Evolutionary conservation across 1,140 invertebrate species (phyloP).

Genomic region (Ceratina japonica): DNA sequence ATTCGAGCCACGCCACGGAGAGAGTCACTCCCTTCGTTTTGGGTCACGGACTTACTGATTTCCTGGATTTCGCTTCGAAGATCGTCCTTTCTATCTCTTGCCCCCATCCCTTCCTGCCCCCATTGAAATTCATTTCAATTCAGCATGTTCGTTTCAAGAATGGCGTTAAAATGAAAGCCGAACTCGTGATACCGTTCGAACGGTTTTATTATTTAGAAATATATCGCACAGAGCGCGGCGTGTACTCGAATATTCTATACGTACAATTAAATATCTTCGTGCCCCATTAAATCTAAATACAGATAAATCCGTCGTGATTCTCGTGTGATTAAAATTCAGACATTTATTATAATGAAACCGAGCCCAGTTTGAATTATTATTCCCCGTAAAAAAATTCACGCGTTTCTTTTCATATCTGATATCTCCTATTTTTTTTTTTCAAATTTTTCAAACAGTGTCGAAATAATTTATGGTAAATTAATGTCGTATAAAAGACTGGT

Average conservation of each 20-base stretch:
- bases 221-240: background rate
- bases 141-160: background rate
- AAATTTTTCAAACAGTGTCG: no score
- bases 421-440: no score
- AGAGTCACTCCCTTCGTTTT: background rate
- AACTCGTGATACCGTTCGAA: background rate
- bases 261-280: background rate
- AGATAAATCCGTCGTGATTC: conserved; percentile 8
- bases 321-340: background rate
- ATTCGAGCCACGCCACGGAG: background rate
- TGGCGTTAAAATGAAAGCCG: background rate
- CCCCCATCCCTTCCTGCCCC: background rate
- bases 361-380: no score
- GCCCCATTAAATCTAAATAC: background rate
- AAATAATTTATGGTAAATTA: no score
- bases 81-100: background rate
- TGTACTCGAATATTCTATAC: background rate
- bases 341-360: no score
- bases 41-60: background rate
- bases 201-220: conserved; percentile 17
- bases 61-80: conserved; percentile 1
- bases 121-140: background rate
- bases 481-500: no score
- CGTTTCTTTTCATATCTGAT: no score
- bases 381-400: no score